Evolutionary conservation across 1,140 invertebrate species (phyloP).

Genomic region (Cydia strobilella): DNA sequence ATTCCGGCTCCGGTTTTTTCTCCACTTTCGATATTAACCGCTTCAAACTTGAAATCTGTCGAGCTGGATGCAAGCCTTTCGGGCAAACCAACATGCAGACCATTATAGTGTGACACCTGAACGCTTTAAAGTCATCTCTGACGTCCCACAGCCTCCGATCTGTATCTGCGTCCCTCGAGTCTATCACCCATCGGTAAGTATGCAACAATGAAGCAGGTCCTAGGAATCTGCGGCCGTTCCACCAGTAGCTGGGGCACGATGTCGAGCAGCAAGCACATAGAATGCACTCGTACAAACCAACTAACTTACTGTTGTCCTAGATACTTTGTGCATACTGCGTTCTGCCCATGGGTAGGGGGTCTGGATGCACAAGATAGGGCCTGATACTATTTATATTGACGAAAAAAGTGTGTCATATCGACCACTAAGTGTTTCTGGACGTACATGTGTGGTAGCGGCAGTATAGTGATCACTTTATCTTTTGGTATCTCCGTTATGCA

Average conservation of each 20-base stretch:
- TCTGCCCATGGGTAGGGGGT: slow-evolving; percentile 77
- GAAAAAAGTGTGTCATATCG: slow-evolving; percentile 93
- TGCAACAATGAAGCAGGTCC: slow-evolving; percentile 66
- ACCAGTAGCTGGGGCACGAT: slow-evolving; percentile 94
- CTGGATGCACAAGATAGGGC: slow-evolving; percentile 90
- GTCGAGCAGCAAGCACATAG: slow-evolving; percentile 94
- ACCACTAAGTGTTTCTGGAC: slow-evolving; percentile 95
- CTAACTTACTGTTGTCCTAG: slow-evolving; percentile 85
- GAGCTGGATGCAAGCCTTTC: slow-evolving; percentile 95
- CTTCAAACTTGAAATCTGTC: slow-evolving; percentile 96
- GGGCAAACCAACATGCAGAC: slow-evolving; percentile 90
- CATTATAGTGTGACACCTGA: slow-evolving; percentile 90
- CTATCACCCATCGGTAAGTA: slow-evolving; percentile 87
- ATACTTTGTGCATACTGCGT: slow-evolving; percentile 85
- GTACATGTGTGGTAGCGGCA: slow-evolving; percentile 95
- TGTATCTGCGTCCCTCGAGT: slow-evolving; percentile 87
- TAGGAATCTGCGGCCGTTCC: slow-evolving; percentile 82
- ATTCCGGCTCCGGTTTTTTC: slow-evolving; percentile 86
- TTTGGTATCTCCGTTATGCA: slow-evolving; percentile 83
- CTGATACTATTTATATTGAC: slow-evolving; percentile 92
- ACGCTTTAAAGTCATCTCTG: slow-evolving; percentile 86
- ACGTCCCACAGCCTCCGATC: slow-evolving; percentile 84
- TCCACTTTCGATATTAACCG: slow-evolving; percentile 90
- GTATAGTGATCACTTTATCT: slow-evolving; percentile 85
- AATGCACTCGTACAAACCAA: slow-evolving; percentile 92